phyloP scores from a whole-genome alignment of 2,113 vertebrate genomes.

The Clarias batrachus region DNA sequence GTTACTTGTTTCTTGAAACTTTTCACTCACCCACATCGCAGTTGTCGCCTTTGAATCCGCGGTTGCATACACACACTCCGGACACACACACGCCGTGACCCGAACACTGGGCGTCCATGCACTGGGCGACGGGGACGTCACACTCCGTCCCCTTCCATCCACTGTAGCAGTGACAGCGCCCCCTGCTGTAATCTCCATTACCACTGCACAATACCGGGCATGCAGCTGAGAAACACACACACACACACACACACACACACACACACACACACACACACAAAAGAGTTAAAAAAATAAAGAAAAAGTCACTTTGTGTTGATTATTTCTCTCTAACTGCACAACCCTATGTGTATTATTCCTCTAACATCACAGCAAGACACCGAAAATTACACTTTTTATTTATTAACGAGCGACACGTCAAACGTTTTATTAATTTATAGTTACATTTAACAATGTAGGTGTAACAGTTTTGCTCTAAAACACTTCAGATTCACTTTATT shows the following conservation, averaged over 20 bases:
- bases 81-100: conserved; percentile 91
- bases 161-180: conserved; percentile 94
- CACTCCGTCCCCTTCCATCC: conserved; percentile 98
- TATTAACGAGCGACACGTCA: background rate
- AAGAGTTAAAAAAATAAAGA: background rate
- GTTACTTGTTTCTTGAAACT: background rate
- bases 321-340: background rate
- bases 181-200: conserved; percentile 95
- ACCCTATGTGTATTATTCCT: background rate
- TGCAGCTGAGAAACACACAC: conserved; percentile 73
- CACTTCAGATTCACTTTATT: too few species aligned
- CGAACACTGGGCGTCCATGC: conserved; percentile 87
- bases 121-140: conserved; percentile 86
- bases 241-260: conserved; percentile 8
- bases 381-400: background rate
- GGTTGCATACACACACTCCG: conserved; percentile 91
- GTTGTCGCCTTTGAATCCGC: conserved; percentile 88
- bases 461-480: background rate
- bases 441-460: background rate
- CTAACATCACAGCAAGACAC: too few species aligned
- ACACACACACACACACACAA: conserved; percentile 1
- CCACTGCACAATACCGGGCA: conserved; percentile 94
- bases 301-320: background rate
- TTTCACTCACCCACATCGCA: conserved; percentile 89
- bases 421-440: background rate